phyloP scores from a whole-genome alignment of 2,113 vertebrate genomes.

The Gavialis gangeticus region DNA sequence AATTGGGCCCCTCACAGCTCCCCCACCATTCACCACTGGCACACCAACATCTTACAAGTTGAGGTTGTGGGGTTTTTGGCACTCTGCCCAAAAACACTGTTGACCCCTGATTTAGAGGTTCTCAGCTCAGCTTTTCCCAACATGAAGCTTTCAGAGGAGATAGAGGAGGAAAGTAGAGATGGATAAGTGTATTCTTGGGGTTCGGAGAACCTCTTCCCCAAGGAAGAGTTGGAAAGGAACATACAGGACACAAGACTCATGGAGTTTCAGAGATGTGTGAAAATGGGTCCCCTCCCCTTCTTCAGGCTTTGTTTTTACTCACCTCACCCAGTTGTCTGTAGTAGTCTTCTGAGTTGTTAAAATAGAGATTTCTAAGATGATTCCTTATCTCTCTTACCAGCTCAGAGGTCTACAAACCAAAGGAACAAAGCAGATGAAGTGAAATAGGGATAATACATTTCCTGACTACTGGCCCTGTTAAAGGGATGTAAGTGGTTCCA shows the following conservation, averaged over 20 bases:
- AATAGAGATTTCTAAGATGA: neutral
- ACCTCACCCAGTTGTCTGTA: neutral
- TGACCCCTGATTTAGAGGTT: no score
- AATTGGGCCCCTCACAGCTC: no score
- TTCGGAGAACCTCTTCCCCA: neutral
- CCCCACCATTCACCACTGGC: no score
- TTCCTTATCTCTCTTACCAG: neutral
- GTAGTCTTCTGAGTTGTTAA: fast-evolving
- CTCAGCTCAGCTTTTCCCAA: neutral
- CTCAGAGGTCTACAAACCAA: neutral
- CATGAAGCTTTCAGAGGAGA: neutral
- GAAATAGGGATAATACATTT: neutral
- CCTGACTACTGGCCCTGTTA: neutral
- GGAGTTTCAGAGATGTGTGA: neutral
- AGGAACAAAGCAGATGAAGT: neutral
- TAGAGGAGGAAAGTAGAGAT: neutral
- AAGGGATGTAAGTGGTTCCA: neutral
- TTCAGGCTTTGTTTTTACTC: neutral
- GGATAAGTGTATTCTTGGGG: neutral
- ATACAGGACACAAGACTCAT: neutral
- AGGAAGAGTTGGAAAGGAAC: neutral
- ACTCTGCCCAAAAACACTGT: no score
- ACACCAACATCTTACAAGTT: no score
- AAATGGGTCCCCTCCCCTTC: fast-evolving
- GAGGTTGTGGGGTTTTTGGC: no score